Conservation (phyloP, 2,888 invertebrate genomes). For the Agrochola lychnidis region DNA sequence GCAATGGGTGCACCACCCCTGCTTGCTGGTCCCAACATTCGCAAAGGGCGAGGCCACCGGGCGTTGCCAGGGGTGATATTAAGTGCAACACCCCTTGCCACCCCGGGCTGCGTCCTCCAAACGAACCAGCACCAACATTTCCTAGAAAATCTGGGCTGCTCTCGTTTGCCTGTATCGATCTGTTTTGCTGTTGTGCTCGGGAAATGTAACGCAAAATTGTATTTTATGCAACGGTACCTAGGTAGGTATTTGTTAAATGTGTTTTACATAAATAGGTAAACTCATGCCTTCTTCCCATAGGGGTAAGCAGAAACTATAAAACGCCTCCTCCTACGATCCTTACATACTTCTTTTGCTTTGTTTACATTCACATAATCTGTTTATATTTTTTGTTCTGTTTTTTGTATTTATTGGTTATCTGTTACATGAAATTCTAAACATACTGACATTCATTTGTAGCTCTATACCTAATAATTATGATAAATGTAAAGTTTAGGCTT, state of each 20-base stretch:
- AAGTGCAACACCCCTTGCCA: conserved; percentile 35
- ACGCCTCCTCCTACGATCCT: not conserved
- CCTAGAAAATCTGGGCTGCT: conserved; percentile 27
- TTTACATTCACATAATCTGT: not conserved
- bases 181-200: not conserved
- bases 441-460: not conserved
- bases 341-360: not conserved
- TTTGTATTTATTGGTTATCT: not conserved
- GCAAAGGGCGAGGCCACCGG: conserved; percentile 33
- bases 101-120: conserved; percentile 31
- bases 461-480: not conserved
- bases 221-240: not conserved
- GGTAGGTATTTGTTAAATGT: not conserved
- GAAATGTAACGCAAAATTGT: not conserved
- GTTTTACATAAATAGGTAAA: not conserved
- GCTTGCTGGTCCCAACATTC: not conserved
- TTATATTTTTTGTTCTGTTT: too few relatives aligned
- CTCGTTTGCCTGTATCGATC: conserved; percentile 39
- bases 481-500: not conserved
- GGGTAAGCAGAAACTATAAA: not conserved
- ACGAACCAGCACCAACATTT: conserved; percentile 21
- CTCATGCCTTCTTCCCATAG: not conserved
- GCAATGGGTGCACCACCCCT: conserved; percentile 43
- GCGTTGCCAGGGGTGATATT: conserved; percentile 32
- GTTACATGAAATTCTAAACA: not conserved